phyloP scores from a whole-genome alignment of 2,113 vertebrate genomes.

The Phyllostomus discolor region DNA sequence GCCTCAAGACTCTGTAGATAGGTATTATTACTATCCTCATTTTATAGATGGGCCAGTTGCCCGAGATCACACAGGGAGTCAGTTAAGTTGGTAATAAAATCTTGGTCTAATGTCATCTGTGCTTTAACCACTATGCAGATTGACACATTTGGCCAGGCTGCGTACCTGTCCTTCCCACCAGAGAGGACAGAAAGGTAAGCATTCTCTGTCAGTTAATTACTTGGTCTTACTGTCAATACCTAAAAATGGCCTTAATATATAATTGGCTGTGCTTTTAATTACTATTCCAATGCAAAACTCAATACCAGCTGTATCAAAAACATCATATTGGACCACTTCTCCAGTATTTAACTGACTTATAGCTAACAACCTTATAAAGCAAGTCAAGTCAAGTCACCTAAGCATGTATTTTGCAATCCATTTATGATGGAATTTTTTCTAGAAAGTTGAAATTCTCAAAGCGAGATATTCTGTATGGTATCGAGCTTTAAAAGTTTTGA shows the following conservation, averaged over 20 bases:
- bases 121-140: neutral
- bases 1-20: neutral
- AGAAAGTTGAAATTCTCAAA: neutral
- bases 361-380: neutral
- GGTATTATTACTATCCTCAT: neutral
- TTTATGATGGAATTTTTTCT: neutral
- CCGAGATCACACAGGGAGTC: neutral
- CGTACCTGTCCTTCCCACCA: neutral
- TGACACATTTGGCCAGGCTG: neutral
- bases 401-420: neutral
- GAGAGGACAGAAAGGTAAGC: neutral
- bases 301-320: neutral
- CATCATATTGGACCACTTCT: neutral
- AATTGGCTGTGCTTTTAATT: neutral
- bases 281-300: neutral
- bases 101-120: neutral
- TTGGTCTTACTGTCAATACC: neutral
- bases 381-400: neutral
- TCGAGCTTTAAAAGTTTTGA: neutral
- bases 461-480: neutral
- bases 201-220: neutral
- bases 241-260: neutral
- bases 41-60: neutral
- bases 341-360: neutral
- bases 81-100: neutral